Evolutionary conservation across 2,113 vertebrate genomes (phyloP).

Genomic region (Leucosticte australis): DNA sequence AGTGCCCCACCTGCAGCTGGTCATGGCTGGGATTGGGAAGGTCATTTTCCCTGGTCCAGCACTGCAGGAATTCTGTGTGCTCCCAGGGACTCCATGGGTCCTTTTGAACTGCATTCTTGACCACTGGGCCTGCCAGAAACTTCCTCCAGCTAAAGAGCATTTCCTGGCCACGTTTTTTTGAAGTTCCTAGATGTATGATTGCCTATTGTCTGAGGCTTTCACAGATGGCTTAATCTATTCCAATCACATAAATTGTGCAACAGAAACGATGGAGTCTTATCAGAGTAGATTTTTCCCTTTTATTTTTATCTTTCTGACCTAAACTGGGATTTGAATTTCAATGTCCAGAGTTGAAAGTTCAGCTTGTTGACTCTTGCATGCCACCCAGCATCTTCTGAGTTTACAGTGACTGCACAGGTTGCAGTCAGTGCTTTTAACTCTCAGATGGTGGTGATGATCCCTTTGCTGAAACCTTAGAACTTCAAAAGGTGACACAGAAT

Average conservation of each 20-base stretch:
- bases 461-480: neutral
- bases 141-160: slow-evolving; percentile 63
- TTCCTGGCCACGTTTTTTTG: slow-evolving; percentile 60
- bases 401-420: neutral
- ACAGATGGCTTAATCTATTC: slow-evolving; percentile 55
- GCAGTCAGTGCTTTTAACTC: neutral
- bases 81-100: neutral
- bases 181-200: slow-evolving; percentile 69
- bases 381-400: neutral
- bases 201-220: slow-evolving; percentile 65
- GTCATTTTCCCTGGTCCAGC: neutral
- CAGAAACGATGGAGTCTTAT: slow-evolving; percentile 27
- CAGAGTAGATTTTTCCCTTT: slow-evolving; percentile 39
- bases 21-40: fast-evolving
- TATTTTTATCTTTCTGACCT: slow-evolving; percentile 56
- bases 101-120: slow-evolving; percentile 57
- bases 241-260: slow-evolving; percentile 42
- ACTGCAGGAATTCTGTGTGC: neutral
- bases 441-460: neutral
- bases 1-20: neutral
- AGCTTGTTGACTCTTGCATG: neutral
- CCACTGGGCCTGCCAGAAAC: slow-evolving; percentile 59
- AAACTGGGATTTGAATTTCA: slow-evolving; percentile 43
- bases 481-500: neutral
- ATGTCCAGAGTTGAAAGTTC: slow-evolving; percentile 29